Percentiles rank a stretch among this genome's conserved stretches.
phyloP scores from a whole-genome alignment of 2,113 vertebrate species.

The Hiodon tergisus region DNA sequence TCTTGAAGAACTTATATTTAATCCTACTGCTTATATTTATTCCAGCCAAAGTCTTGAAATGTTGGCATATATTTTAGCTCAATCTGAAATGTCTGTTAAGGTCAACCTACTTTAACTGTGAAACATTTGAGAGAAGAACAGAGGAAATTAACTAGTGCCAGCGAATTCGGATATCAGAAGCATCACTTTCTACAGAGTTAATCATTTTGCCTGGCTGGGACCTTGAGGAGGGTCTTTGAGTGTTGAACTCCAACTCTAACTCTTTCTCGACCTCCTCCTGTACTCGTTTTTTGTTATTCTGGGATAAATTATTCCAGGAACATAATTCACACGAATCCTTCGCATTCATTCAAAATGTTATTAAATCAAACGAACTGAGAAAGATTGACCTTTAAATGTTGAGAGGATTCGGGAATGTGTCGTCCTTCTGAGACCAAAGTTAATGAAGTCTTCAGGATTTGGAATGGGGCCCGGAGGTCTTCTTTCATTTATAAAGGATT shows the following conservation, averaged over 20 bases:
- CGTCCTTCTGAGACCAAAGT: neutral
- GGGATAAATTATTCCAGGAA: slow-evolving; percentile 27
- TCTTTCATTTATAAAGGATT: slow-evolving; percentile 9
- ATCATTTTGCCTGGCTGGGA: neutral
- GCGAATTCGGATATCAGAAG: neutral
- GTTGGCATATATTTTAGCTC: neutral
- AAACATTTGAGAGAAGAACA: neutral
- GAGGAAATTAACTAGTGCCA: neutral
- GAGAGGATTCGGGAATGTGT: slow-evolving; percentile 25
- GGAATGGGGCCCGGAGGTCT: neutral
- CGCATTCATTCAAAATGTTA: slow-evolving; percentile 35
- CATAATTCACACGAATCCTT: slow-evolving; percentile 31
- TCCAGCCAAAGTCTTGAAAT: no score
- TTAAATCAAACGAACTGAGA: slow-evolving; percentile 25
- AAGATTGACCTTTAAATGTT: slow-evolving; percentile 16
- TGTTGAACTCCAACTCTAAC: slow-evolving; percentile 3
- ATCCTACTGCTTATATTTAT: no score
- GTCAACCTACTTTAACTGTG: neutral
- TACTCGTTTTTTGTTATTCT: slow-evolving; percentile 12
- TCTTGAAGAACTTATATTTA: no score
- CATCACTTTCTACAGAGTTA: neutral
- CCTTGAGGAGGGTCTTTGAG: neutral
- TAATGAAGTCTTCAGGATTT: slow-evolving; percentile 14
- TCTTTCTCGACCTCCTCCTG: slow-evolving; percentile 3
- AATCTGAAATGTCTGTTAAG: neutral